Base-by-base conservation (phyloP, 2,797 vertebrate species). In the Gambelia wislizenii region DNA sequence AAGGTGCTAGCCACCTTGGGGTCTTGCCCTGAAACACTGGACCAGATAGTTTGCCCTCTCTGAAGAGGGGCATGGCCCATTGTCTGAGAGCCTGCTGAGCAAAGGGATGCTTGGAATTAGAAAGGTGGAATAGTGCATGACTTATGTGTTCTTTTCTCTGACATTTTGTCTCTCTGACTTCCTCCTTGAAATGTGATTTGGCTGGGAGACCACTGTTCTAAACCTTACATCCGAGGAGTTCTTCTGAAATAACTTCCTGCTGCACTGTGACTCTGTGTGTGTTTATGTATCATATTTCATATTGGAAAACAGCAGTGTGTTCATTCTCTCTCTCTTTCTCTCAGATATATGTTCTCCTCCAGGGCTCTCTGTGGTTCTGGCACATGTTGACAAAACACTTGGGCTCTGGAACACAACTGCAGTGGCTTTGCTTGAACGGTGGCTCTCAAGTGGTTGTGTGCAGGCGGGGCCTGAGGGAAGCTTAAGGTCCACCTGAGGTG, bases 331-430 rank as follows among this genome's bases (percentile, higher is more conserved):
- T 33, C 10, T 67, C 27, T 59, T 16, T 56, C 4, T 22, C 56
- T 59, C 20, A 22, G 18, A 22, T 20, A 33, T 30, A 67, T 33
- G 4, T 2, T 81, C n/a, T 64, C 3, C 49, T 1, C n/a, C 1
- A 36, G 18, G 7, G 6, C 16, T 61, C 70, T 42, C 33, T 36
- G 36, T 6, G 78, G 42, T 74, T 74, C 54, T 90, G 84, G 75
- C 70, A 3, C 0, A 0, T 0, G 0, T 61, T 75, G 39, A 10
- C 39, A 54, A 1, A 0, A 0, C 0, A 74, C 36, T 80, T 82
- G 88, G 87, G 72, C 0, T 1, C 81, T 77, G 86, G 0, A 54
- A 9, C 44, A 33, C 27, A 33, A 69, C 70, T 84, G 84, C 8
- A 1, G 67, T 27, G 4, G 74, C 14, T 75, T 85, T 18, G 25